Base-by-base conservation (phyloP, 2,888 invertebrate genomes). In the Phaedon cochleariae region DNA sequence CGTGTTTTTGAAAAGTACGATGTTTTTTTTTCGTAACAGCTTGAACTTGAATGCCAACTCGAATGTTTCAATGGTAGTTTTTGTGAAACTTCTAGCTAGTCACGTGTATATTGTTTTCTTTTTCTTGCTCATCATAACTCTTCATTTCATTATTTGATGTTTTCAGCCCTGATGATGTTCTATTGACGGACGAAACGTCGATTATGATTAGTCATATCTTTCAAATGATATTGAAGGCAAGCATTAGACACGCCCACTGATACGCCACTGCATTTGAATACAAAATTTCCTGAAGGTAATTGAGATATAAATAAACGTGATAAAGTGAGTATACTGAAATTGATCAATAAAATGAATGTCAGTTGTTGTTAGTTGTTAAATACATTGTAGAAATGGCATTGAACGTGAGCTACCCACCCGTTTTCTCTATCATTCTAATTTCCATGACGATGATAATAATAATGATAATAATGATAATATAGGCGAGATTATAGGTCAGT, bases 361-460 rank as follows among this genome's bases (percentile, higher is more conserved):
- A 41, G 41, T 41, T 41, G 41, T 41, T 41, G 41, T 41, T 15
- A 41, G 41, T 41, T 41, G 41, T 41, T 41, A 41, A 15, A 41
- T 15, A 41, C 41, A 41, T 57, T 57, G 57, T 57, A 46, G 10
- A 45, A 45, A 45, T 57, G 57, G 26, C 45, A 57, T 57, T 57
- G 57, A 57, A 46, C 57, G 45, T 41, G 20, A 45, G n/a, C 26
- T 22, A 41, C 18, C 21, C 17, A 31, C 57, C 57, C 26, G 22
- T 26, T 41, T 26, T 22, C 57, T 45, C 57, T 46, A 3, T 18
- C 41, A 55, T 37, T 55, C 22, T 41, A 20, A n/a, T 45, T 22
- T 45, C 22, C 45, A 45, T 45, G 22, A 17, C 41, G 15, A 41
- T 34, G 9, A 10, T 10, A 10, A 34, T 34, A 12, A 29, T 34